Evolutionary conservation across 1,140 invertebrate genomes (phyloP), one percentile per base, ranked within the genome.

Genomic region (Drosophila jambulina): DNA sequence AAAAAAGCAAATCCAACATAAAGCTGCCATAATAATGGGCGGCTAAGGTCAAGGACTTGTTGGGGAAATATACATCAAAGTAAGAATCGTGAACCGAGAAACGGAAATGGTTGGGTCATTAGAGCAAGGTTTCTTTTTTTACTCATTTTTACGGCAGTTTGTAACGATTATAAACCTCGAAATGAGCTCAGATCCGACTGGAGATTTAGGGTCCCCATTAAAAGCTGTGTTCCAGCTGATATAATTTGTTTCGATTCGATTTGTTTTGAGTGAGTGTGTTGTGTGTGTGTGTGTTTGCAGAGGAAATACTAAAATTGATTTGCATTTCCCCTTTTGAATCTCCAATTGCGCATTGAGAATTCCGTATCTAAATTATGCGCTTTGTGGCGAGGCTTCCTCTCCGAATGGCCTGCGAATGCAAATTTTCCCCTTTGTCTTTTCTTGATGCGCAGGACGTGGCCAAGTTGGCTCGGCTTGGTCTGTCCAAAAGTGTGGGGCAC

Each of bases 361-460:
- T 74, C 76, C 77, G 78, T 75, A 78, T 75, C 68, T 78, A 88
- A 88, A 88, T 69, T 88, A 88, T 88, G 62, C 84, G 61, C 48
- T 56, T 56, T 56, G 53, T 25, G 53, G 32, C 60, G 23, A 48
- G 59, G 25, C 61, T 53, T 48, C 76, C 60, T 68, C 64, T 62
- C 65, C 60, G 69, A 82, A 78, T 70, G 63, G 75, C 75, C 63
- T 80, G 76, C 59, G 57, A 84, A 87, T 87, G 84, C 80, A 88
- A 87, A 86, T 86, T 82, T 81, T 53, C 29, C 54, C 49, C 76
- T 82, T 70, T 71, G 64, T 49, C 45, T 59, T 63, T 76, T 79
- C 21, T 29, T 23, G 67, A 76, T 59, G 61, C n/a, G 68, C 34
- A 36, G 69, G 27, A 65, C 42, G 19, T 27, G 34, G 29, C 60